These are phyloP conservation scores for Andrena chrysosceles DNA, from an alignment of 2,888 invertebrate genomes.

Conservation along the genomic window DNA sequence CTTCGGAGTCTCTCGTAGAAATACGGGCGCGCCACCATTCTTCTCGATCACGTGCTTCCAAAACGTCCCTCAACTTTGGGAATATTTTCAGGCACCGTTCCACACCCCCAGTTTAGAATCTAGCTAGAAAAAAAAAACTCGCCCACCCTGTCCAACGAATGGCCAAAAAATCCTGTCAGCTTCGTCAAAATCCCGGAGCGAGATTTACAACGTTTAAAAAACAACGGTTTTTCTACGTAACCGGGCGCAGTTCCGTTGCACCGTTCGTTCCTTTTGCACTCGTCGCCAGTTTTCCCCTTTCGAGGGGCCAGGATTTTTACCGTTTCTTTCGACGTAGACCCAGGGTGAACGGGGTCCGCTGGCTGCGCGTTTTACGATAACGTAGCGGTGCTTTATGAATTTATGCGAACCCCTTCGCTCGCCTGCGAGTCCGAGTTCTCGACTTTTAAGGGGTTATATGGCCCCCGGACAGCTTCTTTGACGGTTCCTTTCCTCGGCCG, in stretches of 20 bases:
- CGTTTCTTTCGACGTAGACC: slow-evolving; percentile 57
- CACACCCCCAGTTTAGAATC: not conserved
- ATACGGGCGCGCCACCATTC: not conserved
- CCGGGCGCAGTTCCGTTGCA: slow-evolving; percentile 13
- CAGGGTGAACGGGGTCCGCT: slow-evolving; percentile 28
- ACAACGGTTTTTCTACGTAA: slow-evolving; percentile 40
- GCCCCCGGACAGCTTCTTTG: slow-evolving; percentile 63
- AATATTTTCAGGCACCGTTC: not conserved
- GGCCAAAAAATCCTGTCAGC: slow-evolving; percentile 27
- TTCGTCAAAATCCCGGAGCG: not conserved
- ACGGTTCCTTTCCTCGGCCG: slow-evolving; percentile 47
- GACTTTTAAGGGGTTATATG: slow-evolving; percentile 73
- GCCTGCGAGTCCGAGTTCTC: slow-evolving; percentile 69
- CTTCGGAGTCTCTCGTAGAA: not conserved
- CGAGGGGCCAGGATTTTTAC: slow-evolving; percentile 50
- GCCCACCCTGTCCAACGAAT: not conserved
- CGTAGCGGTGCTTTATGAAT: slow-evolving; percentile 81
- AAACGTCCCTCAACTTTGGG: not conserved
- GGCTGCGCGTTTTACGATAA: slow-evolving; percentile 55
- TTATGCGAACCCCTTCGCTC: slow-evolving; percentile 71
- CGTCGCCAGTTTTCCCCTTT: slow-evolving; percentile 48
- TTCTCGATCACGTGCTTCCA: not conserved
- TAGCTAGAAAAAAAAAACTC: not conserved
- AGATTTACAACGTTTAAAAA: slow-evolving; percentile 53
- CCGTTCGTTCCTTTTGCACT: slow-evolving; percentile 64